Evolutionary conservation across 2,797 vertebrate species (phyloP), one percentile per base, ranked within the genome.

Genomic region (Molossus molossus): DNA sequence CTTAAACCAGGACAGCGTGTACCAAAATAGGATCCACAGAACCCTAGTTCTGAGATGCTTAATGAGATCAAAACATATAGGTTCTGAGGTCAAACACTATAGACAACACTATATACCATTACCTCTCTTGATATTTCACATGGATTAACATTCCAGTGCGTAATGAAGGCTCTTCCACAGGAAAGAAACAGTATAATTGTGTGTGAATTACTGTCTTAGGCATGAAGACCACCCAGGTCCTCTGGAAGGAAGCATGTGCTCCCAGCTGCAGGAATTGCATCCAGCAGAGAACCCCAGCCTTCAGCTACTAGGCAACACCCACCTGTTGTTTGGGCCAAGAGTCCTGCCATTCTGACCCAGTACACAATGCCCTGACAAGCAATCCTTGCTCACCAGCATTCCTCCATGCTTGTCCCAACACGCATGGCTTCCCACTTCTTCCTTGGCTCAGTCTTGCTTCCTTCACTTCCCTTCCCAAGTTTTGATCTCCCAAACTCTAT

Each of bases 101-200:
- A 25, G 48, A 33, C 40, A 77, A 76, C 13, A 86, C 0, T 7
- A 12, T 21, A 88, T 8, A 65, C 0, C n/a, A 40, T n/a, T 70
- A 29, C 8, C 27, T 58, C 23, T 80, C 21, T 57, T 69, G 20
- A 81, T 77, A 9, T 53, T 87, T 83, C 17, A 80, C 10, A 55
- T 45, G 29, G 13, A 67, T 87, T 87, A 77, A 75, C 37, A 80
- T 62, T 53, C 40, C 29, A 69, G 67, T 25, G 79, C 17, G 45
- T 89, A 69, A 17, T 88, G 70, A 91, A 88, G 8, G 1, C 8
- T 62, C 17, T 53, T 91, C 21, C 4, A 13, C 64, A 79, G 18
- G 12, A 95, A 93, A 91, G 9, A 65, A 91, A 72, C 5, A 48
- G 2, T 48, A 73, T 23, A 73, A 50, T 84, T 87, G 45, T 85